Evolutionary conservation across 1,140 invertebrate genomes (phyloP).

Genomic region (Gryllus bimaculatus): DNA sequence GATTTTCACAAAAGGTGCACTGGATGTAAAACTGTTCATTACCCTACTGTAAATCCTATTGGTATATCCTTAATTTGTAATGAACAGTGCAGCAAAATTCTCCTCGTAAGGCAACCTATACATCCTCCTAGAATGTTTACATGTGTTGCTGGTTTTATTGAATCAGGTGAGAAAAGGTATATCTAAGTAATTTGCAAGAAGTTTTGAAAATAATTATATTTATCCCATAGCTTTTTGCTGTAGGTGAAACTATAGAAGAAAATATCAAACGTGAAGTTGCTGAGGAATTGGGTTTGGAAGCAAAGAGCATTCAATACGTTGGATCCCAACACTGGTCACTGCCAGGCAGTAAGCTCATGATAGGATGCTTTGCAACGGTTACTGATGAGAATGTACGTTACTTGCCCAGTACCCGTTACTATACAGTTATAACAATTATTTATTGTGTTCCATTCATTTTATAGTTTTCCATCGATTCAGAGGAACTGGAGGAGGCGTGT

Average conservation of each 20-base stretch:
- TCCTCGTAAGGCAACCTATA: slow-evolving; percentile 41
- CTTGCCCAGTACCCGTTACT: neutral
- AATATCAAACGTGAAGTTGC: slow-evolving; percentile 45
- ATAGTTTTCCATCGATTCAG: slow-evolving; percentile 39
- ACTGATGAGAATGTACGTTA: slow-evolving; percentile 21
- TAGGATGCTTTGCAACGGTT: slow-evolving; percentile 39
- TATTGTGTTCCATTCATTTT: neutral
- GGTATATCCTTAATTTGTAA: slow-evolving; percentile 45
- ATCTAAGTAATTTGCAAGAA: neutral
- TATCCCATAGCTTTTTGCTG: neutral
- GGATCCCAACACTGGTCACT: slow-evolving; percentile 50
- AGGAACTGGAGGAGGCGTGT: slow-evolving; percentile 43
- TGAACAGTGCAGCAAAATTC: slow-evolving; percentile 34
- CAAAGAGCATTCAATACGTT: slow-evolving; percentile 40
- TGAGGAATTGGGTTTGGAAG: slow-evolving; percentile 48
- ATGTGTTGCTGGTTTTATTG: slow-evolving; percentile 49
- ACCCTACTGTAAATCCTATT: slow-evolving; percentile 38
- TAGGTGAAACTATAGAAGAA: slow-evolving; percentile 47
- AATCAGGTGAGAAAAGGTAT: slow-evolving; percentile 35
- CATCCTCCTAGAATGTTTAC: slow-evolving; percentile 45
- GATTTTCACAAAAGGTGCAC: slow-evolving; percentile 30
- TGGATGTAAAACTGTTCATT: slow-evolving; percentile 28
- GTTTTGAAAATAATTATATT: neutral
- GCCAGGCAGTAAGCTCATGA: slow-evolving; percentile 44
- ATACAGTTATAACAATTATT: too few species aligned